A percentile compares a stretch with the other conserved stretches of the same genome.
Evolutionary conservation across 2,113 vertebrate genomes (phyloP).

Genomic region (Calyptommatus sinebrachiatus): DNA sequence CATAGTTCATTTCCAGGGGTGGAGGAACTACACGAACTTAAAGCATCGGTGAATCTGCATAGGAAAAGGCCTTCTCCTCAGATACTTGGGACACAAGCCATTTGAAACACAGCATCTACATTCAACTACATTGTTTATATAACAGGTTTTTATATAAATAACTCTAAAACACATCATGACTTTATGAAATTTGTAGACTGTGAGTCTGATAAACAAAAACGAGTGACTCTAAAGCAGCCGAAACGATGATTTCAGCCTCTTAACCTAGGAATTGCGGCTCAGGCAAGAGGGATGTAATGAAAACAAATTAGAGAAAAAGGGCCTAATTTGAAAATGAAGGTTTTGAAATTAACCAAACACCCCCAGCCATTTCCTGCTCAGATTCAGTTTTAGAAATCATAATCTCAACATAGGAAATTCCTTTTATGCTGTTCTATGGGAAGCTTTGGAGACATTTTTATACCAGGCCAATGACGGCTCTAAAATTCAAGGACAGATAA

Average conservation of each 20-base stretch:
- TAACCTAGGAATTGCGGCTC: neutral
- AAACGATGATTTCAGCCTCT: constrained; percentile 45
- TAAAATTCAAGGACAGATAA: constrained; percentile 66
- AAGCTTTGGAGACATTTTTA: constrained; percentile 48
- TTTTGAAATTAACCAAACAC: constrained; percentile 59
- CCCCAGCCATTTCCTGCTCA: constrained; percentile 54
- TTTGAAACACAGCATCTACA: too few species aligned
- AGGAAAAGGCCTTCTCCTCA: too few species aligned
- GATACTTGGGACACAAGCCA: too few species aligned
- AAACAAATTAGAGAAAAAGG: constrained; percentile 57
- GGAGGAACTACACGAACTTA: too few species aligned
- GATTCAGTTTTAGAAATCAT: constrained; percentile 52
- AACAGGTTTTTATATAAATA: too few species aligned
- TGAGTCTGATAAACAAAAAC: too few species aligned
- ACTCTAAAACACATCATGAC: too few species aligned
- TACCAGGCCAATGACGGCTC: constrained; percentile 49
- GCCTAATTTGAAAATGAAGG: constrained; percentile 47
- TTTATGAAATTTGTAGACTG: too few species aligned
- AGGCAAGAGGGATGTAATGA: constrained; percentile 48
- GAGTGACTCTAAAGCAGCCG: constrained; percentile 12
- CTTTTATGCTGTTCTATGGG: constrained; percentile 26
- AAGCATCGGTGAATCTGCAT: too few species aligned
- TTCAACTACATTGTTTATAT: too few species aligned
- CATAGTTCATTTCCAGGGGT: too few species aligned
- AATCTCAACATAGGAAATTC: constrained; percentile 44